Conservation (phyloP, 2,888 invertebrate species). For the Melangyna quadrimaculata region DNA sequence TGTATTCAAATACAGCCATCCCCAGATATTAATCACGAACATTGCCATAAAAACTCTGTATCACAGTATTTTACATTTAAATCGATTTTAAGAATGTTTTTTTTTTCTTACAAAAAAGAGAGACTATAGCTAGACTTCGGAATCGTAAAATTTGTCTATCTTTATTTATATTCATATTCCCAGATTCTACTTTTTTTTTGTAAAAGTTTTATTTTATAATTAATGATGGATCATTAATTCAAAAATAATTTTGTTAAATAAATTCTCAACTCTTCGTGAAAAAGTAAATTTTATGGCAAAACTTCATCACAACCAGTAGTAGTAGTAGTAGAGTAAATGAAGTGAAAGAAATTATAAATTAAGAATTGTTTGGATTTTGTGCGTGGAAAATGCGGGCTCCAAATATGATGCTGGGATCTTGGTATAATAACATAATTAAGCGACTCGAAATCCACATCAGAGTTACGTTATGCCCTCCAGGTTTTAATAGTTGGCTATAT, state of each 20-base stretch:
- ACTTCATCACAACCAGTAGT: constrained; percentile 17
- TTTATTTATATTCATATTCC: constrained; percentile 5
- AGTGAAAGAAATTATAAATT: constrained; percentile 50
- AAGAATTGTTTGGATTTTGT: constrained; percentile 44
- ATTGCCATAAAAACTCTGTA: background rate
- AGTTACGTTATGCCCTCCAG: constrained; percentile 31
- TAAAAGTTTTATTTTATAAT: constrained; percentile 8
- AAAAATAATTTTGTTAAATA: constrained; percentile 23
- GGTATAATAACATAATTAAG: constrained; percentile 64
- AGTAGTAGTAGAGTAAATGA: constrained; percentile 31
- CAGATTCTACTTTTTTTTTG: constrained; percentile 24
- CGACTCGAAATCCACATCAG: constrained; percentile 17
- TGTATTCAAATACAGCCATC: background rate
- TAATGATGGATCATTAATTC: constrained; percentile 50
- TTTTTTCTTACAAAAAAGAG: background rate
- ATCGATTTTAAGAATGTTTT: background rate
- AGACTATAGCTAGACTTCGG: constrained; percentile 26
- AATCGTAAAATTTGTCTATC: constrained; percentile 22
- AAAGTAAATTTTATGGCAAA: constrained; percentile 40
- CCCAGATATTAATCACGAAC: background rate
- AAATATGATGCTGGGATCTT: constrained; percentile 32
- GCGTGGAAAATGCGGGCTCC: constrained; percentile 51
- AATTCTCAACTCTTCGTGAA: constrained; percentile 42
- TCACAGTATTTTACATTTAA: constrained; percentile 20
- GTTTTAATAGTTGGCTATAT: background rate